A percentile compares a stretch with the other conserved stretches of the same genome.
Conservation (phyloP, 2,113 vertebrate species). For the Protomyctophum bolini region DNA sequence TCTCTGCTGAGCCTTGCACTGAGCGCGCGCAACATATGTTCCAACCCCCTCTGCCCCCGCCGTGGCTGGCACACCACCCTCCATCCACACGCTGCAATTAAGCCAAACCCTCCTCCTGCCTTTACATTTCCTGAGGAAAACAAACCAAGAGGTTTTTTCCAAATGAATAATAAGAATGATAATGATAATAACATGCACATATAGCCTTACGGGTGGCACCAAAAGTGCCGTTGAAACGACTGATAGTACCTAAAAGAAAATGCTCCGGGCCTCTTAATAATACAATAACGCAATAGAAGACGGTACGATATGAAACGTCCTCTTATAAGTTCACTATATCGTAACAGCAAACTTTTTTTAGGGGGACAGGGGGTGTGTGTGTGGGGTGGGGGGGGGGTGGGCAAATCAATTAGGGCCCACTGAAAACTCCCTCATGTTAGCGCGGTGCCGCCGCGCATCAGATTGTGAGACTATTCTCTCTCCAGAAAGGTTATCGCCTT, state of each 20-base stretch:
- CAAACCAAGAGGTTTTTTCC: too few relatives aligned
- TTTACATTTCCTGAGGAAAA: constrained; percentile 11
- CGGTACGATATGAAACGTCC: constrained; percentile 13
- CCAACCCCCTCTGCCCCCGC: constrained; percentile 32
- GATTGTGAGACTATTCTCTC: constrained; percentile 63
- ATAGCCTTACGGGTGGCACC: neutral
- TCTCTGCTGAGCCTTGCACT: constrained; percentile 58
- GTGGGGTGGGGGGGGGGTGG: constrained; percentile 27
- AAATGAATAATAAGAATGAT: too few relatives aligned
- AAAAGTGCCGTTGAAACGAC: constrained; percentile 21
- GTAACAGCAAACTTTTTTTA: constrained; percentile 22
- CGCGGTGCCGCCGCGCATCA: constrained; percentile 60
- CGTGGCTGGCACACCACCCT: constrained; percentile 56
- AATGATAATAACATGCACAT: neutral
- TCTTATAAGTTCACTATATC: neutral
- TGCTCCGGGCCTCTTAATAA: constrained; percentile 4
- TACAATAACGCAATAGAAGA: constrained; percentile 31
- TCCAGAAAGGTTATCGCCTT: constrained; percentile 73
- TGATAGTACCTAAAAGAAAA: neutral
- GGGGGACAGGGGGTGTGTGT: too few relatives aligned
- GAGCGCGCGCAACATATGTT: constrained; percentile 69
- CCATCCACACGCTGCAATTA: constrained; percentile 59
- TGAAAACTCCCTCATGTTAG: constrained; percentile 52
- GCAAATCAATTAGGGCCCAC: constrained; percentile 62
- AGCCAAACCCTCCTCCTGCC: constrained; percentile 48